phyloP scores from a whole-genome alignment of 2,797 vertebrate genomes.

The Morus bassanus region DNA sequence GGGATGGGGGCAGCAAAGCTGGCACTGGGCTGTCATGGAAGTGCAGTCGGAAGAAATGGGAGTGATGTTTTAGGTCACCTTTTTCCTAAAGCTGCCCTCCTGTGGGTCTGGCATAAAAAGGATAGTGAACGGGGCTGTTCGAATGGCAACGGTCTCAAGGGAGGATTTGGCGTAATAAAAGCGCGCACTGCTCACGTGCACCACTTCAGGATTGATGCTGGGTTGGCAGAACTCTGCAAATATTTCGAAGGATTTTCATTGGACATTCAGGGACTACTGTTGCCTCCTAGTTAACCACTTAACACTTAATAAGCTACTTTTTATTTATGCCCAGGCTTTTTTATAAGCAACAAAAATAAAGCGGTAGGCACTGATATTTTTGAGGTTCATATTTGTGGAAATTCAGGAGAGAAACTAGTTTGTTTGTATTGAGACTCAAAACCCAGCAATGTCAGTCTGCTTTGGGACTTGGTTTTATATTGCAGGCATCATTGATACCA shows the following conservation, averaged over 20 bases:
- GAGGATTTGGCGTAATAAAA: neutral
- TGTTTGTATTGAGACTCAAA: neutral
- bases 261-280: neutral
- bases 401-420: neutral
- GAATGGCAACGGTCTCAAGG: neutral
- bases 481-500: neutral
- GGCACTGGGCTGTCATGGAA: accelerated
- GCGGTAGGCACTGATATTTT: neutral
- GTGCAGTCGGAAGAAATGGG: neutral
- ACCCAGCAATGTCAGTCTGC: neutral
- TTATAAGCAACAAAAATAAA: neutral
- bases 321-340: neutral
- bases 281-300: neutral
- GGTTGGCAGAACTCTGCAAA: neutral
- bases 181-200: accelerated
- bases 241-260: neutral
- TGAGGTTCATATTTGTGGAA: neutral
- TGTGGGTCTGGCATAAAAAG: neutral
- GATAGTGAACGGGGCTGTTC: accelerated
- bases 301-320: neutral
- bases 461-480: neutral
- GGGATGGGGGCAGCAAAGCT: neutral
- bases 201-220: neutral
- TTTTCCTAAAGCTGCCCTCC: neutral
- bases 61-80: neutral